Evolutionary conservation across 2,797 vertebrate species (phyloP).

Genomic region (Pempheris klunzingeri): DNA sequence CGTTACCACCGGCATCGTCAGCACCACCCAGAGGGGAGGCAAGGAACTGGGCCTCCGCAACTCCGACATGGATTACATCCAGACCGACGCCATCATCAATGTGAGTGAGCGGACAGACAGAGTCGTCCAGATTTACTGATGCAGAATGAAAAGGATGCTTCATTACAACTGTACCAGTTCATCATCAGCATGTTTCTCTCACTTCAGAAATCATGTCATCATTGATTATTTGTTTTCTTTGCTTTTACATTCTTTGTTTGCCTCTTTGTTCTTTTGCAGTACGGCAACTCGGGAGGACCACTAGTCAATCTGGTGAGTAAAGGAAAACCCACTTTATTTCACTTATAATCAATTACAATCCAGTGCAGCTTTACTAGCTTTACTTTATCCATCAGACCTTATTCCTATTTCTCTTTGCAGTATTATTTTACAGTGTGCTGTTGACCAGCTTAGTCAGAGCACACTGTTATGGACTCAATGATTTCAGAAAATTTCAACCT

Average conservation of each 20-base stretch:
- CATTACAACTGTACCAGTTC: neutral
- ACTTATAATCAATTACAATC: too few relatives aligned
- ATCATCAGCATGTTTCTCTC: neutral
- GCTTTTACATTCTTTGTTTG: conserved; percentile 5
- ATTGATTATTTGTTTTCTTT: neutral
- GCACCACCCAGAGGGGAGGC: conserved; percentile 95
- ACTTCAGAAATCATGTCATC: rapidly evolving
- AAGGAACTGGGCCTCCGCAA: conserved; percentile 95
- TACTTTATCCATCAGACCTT: too few relatives aligned
- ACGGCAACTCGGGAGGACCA: conserved; percentile 97
- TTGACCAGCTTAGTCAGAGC: too few relatives aligned
- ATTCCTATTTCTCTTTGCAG: too few relatives aligned
- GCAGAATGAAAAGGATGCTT: neutral
- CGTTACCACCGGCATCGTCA: conserved; percentile 97
- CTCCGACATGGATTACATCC: conserved; percentile 98
- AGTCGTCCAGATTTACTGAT: neutral
- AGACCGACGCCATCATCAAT: conserved; percentile 98
- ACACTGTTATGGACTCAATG: neutral
- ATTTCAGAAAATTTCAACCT: neutral
- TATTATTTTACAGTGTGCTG: too few relatives aligned
- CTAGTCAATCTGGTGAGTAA: conserved; percentile 95
- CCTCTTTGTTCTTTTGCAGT: conserved; percentile 86
- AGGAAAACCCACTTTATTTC: conserved; percentile 23
- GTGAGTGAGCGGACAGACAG: conserved; percentile 74
- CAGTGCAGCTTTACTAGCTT: too few relatives aligned